Evolutionary conservation across 2,797 vertebrate species (phyloP).

Genomic region (Sebastes taczanowskii): DNA sequence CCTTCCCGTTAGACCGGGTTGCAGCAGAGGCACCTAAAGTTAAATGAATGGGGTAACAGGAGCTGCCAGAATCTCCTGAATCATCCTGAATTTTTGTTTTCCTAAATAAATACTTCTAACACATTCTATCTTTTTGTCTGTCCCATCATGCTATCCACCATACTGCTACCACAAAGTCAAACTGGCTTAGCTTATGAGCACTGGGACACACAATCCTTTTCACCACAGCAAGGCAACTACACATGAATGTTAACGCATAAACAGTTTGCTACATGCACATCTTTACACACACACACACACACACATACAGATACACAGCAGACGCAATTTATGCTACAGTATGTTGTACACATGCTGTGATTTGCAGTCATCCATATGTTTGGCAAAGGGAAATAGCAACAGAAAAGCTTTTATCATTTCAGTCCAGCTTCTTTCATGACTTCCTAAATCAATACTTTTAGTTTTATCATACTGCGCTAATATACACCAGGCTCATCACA

Average conservation of each 20-base stretch:
- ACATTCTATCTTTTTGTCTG: background rate
- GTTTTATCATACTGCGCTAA: conserved; percentile 40
- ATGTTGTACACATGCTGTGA: conserved; percentile 22
- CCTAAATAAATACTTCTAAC: background rate
- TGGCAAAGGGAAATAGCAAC: conserved; percentile 39
- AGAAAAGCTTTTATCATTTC: conserved; percentile 45
- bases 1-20: too few species aligned
- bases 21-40: background rate
- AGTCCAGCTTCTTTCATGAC: conserved; percentile 45
- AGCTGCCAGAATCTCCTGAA: background rate
- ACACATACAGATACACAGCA: conserved; percentile 1
- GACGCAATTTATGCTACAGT: conserved; percentile 40
- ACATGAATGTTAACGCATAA: background rate
- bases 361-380: conserved; percentile 54
- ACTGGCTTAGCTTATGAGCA: conserved; percentile 1
- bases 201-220: conserved; percentile 21
- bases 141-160: background rate
- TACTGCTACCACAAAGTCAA: background rate
- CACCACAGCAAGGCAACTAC: background rate
- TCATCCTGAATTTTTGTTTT: background rate
- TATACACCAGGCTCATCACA: conserved; percentile 20
- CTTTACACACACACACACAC: background rate
- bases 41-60: background rate
- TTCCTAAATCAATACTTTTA: conserved; percentile 56
- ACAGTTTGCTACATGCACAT: conserved; percentile 2